Conservation (phyloP, 2,888 invertebrate species). For the Omphaloscelis lunosa region DNA sequence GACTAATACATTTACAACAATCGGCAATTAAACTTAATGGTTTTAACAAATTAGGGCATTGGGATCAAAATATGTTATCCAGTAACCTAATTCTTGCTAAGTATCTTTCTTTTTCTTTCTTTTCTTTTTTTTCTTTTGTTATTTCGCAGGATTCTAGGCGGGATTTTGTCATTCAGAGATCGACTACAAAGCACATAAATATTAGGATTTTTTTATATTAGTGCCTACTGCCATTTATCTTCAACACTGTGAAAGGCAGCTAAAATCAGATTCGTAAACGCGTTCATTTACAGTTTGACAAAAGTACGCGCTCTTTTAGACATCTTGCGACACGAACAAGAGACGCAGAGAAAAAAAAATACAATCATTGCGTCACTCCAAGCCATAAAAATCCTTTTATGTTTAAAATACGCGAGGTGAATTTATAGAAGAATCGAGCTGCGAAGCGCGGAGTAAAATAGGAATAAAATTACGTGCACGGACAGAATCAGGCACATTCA, state of each 20-base stretch:
- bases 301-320: slow-evolving; percentile 11
- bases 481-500: slow-evolving; percentile 32
- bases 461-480: slow-evolving; percentile 40
- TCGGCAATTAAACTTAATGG: background rate
- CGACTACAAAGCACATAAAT: background rate
- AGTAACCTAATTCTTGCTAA: background rate
- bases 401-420: slow-evolving; percentile 52
- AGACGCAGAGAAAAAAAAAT: slow-evolving; percentile 21
- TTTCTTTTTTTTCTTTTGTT: too few relatives aligned
- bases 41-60: background rate
- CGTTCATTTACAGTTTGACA: background rate
- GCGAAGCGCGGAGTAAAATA: slow-evolving; percentile 33
- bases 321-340: slow-evolving; percentile 7
- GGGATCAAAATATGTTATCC: background rate
- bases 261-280: background rate
- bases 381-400: slow-evolving; percentile 56
- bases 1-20: slow-evolving; percentile 16
- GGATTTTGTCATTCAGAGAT: background rate
- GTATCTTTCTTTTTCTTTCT: too few relatives aligned
- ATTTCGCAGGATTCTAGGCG: background rate
- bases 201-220: background rate
- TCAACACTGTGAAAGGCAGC: background rate
- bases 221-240: background rate
- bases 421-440: slow-evolving; percentile 44
- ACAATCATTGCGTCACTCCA: slow-evolving; percentile 39